Evolutionary conservation across 2,797 vertebrate species (phyloP), one percentile per base, ranked within the genome.

Genomic region (Platyrinchus mystaceus): DNA sequence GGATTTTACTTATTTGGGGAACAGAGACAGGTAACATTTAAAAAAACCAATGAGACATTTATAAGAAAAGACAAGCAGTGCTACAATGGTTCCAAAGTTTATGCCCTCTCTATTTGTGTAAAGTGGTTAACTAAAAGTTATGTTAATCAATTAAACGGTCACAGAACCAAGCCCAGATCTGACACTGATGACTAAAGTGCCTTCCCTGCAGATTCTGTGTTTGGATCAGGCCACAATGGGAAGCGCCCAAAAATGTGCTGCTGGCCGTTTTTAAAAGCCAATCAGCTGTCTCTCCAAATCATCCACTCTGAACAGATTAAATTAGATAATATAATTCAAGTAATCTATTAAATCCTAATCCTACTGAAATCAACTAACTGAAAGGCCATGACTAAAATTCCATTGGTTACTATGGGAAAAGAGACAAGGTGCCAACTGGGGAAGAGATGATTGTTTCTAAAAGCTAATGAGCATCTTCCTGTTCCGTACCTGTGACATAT

Each of bases 151-250:
- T 84, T 92, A 93, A 82, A 78, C 14, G 41, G 85, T 81, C 80
- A 87, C 80, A 94, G 39, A 90, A 91, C 28, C 93, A 96, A 96
- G 63, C 74, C 24, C 76, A 82, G 56, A 89, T 50, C 70, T 90
- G 55, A 75, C 28, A 23, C 28, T 82, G 43, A 59, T 49, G 30
- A 93, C 37, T 67, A 32, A 90, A 89, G 14, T 47, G n/a, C n/a
- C 55, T 71, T 85, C 62, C 46, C 49, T 85, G 60, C 36, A 84
- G 70, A 90, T 69, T 84, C 73, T 68, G 32, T 46, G 30, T 87
- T 87, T 79, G 56, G 26, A 93, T 77, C 28, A 76, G 44, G 67
- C 36, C 70, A 71, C 70, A 73, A 30, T 9, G 21, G 5, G 10
- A 26, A 79, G 13, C 41, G 26, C n/a, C 9, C n/a, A 44, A 94